Evolutionary conservation across 2,113 vertebrate species (phyloP).

Genomic region (Rattus rattus): DNA sequence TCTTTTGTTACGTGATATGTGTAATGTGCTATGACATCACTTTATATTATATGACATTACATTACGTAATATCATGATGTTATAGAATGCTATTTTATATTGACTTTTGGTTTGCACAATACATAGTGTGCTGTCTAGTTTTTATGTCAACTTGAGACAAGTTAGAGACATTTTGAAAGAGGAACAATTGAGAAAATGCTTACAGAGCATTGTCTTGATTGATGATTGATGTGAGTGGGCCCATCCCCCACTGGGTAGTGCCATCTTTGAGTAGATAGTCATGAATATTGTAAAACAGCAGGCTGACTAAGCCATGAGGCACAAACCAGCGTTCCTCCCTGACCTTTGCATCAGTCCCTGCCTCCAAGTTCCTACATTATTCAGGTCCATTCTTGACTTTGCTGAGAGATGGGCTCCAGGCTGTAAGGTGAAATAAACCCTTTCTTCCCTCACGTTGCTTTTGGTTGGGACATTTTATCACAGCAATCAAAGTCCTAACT

Average conservation of each 20-base stretch:
- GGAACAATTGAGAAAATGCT: neutral
- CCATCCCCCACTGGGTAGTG: neutral
- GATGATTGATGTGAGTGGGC: neutral
- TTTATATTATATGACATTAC: neutral
- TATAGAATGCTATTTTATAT: neutral
- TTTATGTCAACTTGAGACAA: too few relatives aligned
- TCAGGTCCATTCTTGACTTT: too few relatives aligned
- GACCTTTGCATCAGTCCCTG: too few relatives aligned
- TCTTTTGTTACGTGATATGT: neutral
- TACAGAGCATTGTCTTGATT: neutral
- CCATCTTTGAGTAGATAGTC: neutral
- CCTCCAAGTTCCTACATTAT: too few relatives aligned
- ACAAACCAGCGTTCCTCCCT: too few relatives aligned
- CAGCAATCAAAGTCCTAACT: too few relatives aligned
- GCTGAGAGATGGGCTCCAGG: too few relatives aligned
- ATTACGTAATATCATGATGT: neutral
- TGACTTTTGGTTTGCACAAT: neutral
- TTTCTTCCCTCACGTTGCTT: too few relatives aligned
- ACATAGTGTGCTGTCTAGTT: neutral
- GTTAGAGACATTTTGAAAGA: neutral
- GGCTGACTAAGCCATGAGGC: neutral
- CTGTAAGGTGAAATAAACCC: too few relatives aligned
- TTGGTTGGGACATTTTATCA: too few relatives aligned
- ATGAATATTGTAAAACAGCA: neutral
- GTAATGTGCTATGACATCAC: neutral